A percentile compares a stretch with the other conserved stretches of the same genome.
Conservation (phyloP, 1,140 invertebrate genomes). For the Schlechtendalia chinensis region DNA sequence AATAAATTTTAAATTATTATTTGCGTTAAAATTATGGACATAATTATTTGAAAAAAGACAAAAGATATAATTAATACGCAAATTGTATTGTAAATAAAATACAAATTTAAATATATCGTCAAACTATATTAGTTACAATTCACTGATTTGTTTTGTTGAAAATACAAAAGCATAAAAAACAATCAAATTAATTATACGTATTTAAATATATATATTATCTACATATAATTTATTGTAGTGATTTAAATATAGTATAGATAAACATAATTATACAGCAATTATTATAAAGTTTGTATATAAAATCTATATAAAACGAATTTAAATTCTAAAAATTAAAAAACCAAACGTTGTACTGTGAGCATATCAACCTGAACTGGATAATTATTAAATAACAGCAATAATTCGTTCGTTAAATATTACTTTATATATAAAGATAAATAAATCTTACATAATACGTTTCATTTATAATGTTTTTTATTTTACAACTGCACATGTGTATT, state of each 20-base stretch:
- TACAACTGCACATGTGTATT: no score
- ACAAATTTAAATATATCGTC: neutral
- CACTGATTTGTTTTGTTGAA: neutral
- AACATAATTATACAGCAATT: neutral
- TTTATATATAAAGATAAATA: no score
- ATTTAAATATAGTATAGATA: neutral
- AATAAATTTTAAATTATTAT: neutral
- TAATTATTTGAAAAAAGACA: neutral
- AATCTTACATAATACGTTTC: no score
- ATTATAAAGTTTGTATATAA: neutral
- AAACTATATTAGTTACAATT: slow-evolving; percentile 12
- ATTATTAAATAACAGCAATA: no score
- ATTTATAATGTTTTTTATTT: no score
- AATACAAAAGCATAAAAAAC: neutral
- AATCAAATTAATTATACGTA: neutral
- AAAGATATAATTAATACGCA: neutral
- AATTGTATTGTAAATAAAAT: neutral
- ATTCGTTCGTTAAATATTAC: no score
- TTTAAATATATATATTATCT: neutral
- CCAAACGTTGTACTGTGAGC: no score
- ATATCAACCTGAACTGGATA: no score
- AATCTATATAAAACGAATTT: no score
- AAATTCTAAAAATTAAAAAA: no score
- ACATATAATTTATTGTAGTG: neutral
- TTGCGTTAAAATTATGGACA: neutral